Evolutionary conservation across 35 echinoderm and acorn worm genomes (phyloP).

Genomic region (Heliocidaris erythrogramma): DNA sequence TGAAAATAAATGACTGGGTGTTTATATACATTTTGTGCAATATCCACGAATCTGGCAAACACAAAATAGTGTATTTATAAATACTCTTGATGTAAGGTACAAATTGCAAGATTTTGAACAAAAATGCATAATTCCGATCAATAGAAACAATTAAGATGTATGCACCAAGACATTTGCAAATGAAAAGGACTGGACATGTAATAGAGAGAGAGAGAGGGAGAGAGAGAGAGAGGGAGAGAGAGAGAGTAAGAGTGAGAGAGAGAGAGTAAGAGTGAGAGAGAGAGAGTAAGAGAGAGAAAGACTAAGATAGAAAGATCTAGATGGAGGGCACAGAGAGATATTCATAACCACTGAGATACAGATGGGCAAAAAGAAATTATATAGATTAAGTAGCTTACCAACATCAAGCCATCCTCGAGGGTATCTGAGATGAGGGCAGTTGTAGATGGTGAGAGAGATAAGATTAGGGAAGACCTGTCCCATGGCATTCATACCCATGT

Average conservation of each 20-base stretch:
- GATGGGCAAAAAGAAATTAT: neutral
- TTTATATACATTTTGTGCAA: too few relatives aligned
- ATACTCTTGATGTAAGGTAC: too few relatives aligned
- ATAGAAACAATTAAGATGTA: too few relatives aligned
- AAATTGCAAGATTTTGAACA: too few relatives aligned
- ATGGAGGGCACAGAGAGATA: neutral
- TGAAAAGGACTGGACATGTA: too few relatives aligned
- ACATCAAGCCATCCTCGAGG: conserved; percentile 50
- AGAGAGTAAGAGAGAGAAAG: neutral
- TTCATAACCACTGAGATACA: neutral
- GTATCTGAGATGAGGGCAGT: conserved; percentile 63
- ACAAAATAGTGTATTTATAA: too few relatives aligned
- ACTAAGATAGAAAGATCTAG: neutral
- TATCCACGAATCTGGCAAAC: too few relatives aligned
- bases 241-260: neutral
- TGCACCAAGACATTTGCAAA: too few relatives aligned
- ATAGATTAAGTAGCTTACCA: neutral
- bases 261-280: neutral
- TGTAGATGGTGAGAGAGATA: conserved; percentile 31
- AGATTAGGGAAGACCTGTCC: conserved; percentile 49
- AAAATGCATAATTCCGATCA: too few relatives aligned
- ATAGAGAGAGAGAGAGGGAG: neutral
- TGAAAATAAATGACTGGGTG: too few relatives aligned
- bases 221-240: neutral
- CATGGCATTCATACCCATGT: conserved; percentile 56